Evolutionary conservation across 2,113 vertebrate genomes (phyloP), one percentile per base, ranked within the genome.

Genomic region (Microtus montanus): DNA sequence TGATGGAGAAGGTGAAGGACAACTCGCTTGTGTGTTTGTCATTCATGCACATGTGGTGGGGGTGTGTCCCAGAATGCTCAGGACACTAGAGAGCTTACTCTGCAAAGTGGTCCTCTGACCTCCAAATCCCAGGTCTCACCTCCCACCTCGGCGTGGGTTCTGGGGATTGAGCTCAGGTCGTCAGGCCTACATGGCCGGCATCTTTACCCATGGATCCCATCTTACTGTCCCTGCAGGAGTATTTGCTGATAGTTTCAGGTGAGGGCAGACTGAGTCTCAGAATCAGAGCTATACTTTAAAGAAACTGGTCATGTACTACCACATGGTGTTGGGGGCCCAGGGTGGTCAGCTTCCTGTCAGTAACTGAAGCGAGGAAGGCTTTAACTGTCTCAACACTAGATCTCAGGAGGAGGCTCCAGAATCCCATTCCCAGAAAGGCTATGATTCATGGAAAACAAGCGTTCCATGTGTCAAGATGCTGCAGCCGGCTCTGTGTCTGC

Each of bases 401-500:
- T 91, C 22, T n/a, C 0, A 5, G 83, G 33, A 92, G 17, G 44
- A 66, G 58, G n/a, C 24, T 5, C 49, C 14, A 17, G 54, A 13
- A 22, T 44, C 49, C 8, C 20, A 14, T 93, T 91, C 89, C 80
- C 77, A 61, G 93, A 63, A 92, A 95, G 87, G 33, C 12, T 6
- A 15, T 38, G 19, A 70, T 68, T 84, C 44, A 44, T 86, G 89
- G 15, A 26, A 70, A 95, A 70, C 28, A 41, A 80, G 93, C 1
- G 7, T 41, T 52, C 44, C 15, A 75, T 78, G 63, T 14, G n/a
- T 66, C 2, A 5, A 75, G 84, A 77, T n/a, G 24, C 68, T 80
- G 58, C 93, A 78, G 79, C 30, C 24, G 71, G 79, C 77, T 71
- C 9, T 9, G 35, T 85, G 92, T 80, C 83, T 71, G 83, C 95